These are phyloP conservation scores for Dicentrarchus labrax DNA, from an alignment of 2,113 vertebrate species.

Conservation along the genomic window DNA sequence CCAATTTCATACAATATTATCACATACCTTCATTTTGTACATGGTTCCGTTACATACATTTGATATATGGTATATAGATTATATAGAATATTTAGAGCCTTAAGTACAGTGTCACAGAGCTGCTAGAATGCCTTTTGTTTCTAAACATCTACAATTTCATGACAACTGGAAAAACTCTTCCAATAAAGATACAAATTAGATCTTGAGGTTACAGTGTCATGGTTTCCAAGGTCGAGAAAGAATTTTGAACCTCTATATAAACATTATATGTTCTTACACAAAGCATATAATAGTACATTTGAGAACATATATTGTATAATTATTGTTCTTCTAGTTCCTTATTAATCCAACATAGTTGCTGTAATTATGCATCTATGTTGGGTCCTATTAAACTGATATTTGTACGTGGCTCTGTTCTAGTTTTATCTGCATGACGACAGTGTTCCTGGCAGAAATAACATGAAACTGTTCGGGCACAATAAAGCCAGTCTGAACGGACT, in stretches of 20 bases:
- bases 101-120: no score
- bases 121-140: not conserved
- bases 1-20: not conserved
- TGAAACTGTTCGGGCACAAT: conserved; percentile 34
- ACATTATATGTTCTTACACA: no score
- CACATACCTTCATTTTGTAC: not conserved
- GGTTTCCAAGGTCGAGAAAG: no score
- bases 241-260: no score
- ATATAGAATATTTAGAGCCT: not conserved
- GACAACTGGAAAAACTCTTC: no score
- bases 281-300: no score
- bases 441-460: conserved; percentile 36
- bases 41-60: not conserved
- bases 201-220: no score
- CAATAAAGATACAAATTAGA: no score
- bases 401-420: conserved; percentile 12
- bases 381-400: not conserved
- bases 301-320: not conserved
- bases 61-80: not conserved
- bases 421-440: conserved; percentile 24
- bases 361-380: not conserved
- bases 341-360: not conserved
- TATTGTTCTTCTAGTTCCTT: not conserved
- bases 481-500: conserved; percentile 30
- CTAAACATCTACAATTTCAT: not conserved